These are phyloP conservation scores for Andrena haemorrhoa DNA, from an alignment of 2,888 invertebrate species.

Conservation along the genomic window DNA sequence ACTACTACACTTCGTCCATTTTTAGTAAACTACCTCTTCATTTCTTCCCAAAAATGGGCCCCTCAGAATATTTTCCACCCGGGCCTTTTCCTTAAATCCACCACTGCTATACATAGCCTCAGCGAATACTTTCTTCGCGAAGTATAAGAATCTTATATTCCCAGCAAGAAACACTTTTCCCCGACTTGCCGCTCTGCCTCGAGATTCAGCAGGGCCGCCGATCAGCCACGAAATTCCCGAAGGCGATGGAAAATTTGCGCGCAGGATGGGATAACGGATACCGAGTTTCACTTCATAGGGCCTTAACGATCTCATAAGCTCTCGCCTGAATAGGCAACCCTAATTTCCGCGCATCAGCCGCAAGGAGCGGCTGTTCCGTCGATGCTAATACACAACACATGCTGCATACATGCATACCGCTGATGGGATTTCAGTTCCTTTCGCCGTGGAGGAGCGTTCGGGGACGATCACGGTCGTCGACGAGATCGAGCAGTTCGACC, in stretches of 20 bases:
- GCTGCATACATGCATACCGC: conserved; percentile 55
- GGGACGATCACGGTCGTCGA: conserved; percentile 95
- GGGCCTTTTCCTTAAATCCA: too few relatives aligned
- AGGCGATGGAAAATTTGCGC: conserved; percentile 6
- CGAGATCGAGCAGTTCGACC: conserved; percentile 89
- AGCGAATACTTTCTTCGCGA: too few relatives aligned
- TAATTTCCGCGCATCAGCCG: conserved; percentile 14
- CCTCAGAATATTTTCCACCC: too few relatives aligned
- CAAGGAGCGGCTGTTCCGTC: conserved; percentile 21
- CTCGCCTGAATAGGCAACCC: conserved; percentile 4
- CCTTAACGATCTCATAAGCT: conserved; percentile 40
- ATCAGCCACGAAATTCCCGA: background rate
- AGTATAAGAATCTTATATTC: too few relatives aligned
- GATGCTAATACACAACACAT: conserved; percentile 60
- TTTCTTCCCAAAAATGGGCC: too few relatives aligned
- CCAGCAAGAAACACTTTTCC: background rate
- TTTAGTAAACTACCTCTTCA: too few relatives aligned
- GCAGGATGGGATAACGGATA: background rate
- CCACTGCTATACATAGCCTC: too few relatives aligned
- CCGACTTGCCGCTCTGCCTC: background rate
- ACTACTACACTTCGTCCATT: too few relatives aligned
- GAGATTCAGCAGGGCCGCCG: background rate
- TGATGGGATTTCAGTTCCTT: conserved; percentile 89
- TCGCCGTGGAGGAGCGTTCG: conserved; percentile 94
- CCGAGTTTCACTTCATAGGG: conserved; percentile 2